Evolutionary conservation across 2,888 invertebrate species (phyloP).

Genomic region (Macaria notata): DNA sequence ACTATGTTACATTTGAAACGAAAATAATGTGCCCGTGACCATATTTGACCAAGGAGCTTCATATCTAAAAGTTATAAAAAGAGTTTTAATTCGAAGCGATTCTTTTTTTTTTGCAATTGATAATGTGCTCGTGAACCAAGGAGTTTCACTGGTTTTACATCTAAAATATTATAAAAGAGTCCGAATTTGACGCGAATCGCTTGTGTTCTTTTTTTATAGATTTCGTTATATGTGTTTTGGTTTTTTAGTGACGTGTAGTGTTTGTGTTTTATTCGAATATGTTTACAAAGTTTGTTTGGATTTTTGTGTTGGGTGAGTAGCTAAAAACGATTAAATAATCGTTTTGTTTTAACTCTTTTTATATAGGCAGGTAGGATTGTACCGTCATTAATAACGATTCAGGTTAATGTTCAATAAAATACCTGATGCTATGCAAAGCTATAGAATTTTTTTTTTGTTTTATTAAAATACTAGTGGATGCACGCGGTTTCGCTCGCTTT

Average conservation of each 20-base stretch:
- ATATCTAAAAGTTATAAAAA: too few relatives aligned
- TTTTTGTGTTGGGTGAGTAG: conserved; percentile 9
- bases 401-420: not conserved
- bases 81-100: too few relatives aligned
- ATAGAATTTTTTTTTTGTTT: not conserved
- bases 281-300: conserved; percentile 10
- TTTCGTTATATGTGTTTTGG: conserved; percentile 2
- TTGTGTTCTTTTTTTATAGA: not conserved
- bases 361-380: not conserved
- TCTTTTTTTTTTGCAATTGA: too few relatives aligned
- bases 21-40: conserved; percentile 2
- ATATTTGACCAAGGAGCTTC: too few relatives aligned
- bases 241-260: conserved; percentile 9
- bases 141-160: too few relatives aligned
- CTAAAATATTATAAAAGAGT: not conserved
- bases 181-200: not conserved
- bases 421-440: not conserved
- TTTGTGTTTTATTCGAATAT: conserved; percentile 1
- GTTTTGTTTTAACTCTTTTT: not conserved
- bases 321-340: not conserved
- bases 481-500: too few relatives aligned
- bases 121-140: too few relatives aligned
- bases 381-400: not conserved
- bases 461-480: too few relatives aligned
- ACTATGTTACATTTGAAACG: not conserved